Evolutionary conservation across 1,140 invertebrate species (phyloP).

Genomic region (Drosophila aff.): DNA sequence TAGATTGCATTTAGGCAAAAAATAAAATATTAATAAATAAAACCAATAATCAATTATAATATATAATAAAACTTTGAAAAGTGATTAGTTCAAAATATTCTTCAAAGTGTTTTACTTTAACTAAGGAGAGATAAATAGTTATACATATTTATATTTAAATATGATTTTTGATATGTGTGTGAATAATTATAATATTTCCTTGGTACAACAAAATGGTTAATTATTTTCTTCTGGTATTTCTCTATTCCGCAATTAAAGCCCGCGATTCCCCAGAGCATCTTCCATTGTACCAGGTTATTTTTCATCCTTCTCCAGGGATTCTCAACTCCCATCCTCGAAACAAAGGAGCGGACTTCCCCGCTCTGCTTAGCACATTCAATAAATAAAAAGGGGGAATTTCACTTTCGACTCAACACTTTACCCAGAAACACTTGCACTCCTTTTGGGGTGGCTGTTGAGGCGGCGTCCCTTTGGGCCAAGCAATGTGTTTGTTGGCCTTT

Average conservation of each 20-base stretch:
- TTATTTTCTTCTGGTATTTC: slow-evolving; percentile 3
- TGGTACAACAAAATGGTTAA: not conserved
- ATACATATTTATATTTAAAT: too few relatives aligned
- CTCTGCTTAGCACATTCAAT: slow-evolving; percentile 56
- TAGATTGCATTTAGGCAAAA: fast-evolving
- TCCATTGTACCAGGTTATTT: slow-evolving; percentile 5
- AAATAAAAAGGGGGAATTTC: slow-evolving; percentile 67
- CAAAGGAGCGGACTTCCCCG: not conserved
- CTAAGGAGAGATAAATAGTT: too few relatives aligned
- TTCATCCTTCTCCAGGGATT: not conserved
- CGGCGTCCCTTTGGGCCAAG: slow-evolving; percentile 18
- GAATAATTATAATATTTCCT: too few relatives aligned
- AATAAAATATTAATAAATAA: not conserved
- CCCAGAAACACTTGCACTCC: slow-evolving; percentile 55
- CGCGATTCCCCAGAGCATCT: slow-evolving; percentile 6
- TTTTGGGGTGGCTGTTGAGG: slow-evolving; percentile 14
- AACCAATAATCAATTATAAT: too few relatives aligned
- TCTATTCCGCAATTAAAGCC: slow-evolving; percentile 8
- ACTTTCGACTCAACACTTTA: slow-evolving; percentile 66
- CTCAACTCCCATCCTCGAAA: not conserved
- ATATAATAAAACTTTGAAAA: too few relatives aligned
- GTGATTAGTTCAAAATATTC: not conserved
- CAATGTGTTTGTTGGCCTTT: slow-evolving; percentile 36
- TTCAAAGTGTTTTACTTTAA: too few relatives aligned
- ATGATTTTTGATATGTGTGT: too few relatives aligned